Conservation (phyloP, 2,113 vertebrate genomes). For the Sprattus sprattus region DNA sequence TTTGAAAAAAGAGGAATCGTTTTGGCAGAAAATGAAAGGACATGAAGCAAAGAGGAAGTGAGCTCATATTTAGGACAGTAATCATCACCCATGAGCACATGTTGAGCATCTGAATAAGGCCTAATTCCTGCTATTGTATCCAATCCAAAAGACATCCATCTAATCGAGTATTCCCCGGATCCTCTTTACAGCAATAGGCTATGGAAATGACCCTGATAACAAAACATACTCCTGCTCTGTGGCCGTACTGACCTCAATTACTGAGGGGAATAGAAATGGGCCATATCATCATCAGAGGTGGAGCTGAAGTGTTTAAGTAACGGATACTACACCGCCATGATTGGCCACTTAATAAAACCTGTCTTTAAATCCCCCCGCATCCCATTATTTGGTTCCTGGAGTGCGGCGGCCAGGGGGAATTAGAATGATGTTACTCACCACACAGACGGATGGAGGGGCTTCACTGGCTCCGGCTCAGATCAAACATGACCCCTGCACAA, state of each 20-base stretch:
- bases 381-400: conserved; percentile 7
- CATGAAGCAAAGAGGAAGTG: neutral
- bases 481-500: conserved; percentile 41
- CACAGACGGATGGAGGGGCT: conserved; percentile 32
- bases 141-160: neutral
- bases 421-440: conserved; percentile 15
- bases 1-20: neutral
- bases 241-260: neutral
- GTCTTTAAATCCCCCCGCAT: neutral
- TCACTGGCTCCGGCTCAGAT: conserved; percentile 28
- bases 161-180: neutral
- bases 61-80: neutral
- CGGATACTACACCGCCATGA: neutral
- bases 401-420: neutral
- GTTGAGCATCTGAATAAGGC: neutral
- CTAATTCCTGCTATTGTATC: neutral
- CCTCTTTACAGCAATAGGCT: neutral
- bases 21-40: neutral
- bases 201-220: neutral
- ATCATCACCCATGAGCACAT: neutral
- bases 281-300: neutral
- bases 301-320: neutral
- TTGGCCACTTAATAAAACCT: neutral
- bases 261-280: neutral
- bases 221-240: neutral